phyloP scores from a whole-genome alignment of 2,797 vertebrate species.

The Astyanax mexicanus region DNA sequence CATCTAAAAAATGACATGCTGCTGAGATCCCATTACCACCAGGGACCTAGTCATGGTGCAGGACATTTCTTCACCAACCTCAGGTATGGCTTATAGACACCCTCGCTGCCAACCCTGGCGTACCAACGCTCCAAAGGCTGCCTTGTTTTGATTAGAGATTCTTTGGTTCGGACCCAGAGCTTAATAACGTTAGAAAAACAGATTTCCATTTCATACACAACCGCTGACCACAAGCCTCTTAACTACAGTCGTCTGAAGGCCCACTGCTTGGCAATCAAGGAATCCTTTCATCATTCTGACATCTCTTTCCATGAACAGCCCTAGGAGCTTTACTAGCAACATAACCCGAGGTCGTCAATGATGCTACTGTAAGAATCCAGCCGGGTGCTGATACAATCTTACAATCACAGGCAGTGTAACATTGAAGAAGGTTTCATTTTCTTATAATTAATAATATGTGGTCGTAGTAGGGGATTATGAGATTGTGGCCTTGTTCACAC shows the following conservation, averaged over 20 bases:
- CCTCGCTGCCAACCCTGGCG: background rate
- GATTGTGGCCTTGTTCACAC: too few species aligned
- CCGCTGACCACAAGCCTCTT: slow-evolving; percentile 45
- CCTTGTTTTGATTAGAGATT: slow-evolving; percentile 35
- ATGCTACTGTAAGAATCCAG: background rate
- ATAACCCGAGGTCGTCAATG: slow-evolving; percentile 1
- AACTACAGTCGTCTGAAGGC: slow-evolving; percentile 27
- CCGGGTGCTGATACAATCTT: background rate
- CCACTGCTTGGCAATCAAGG: slow-evolving; percentile 32
- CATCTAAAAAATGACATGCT: slow-evolving; percentile 30
- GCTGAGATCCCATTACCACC: slow-evolving; percentile 40
- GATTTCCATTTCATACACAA: slow-evolving; percentile 47
- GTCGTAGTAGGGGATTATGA: too few species aligned
- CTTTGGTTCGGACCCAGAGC: slow-evolving; percentile 21
- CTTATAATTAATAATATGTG: too few species aligned
- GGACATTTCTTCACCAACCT: slow-evolving; percentile 2
- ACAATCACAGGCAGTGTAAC: too few species aligned
- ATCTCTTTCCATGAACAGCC: slow-evolving; percentile 31
- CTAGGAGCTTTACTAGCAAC: slow-evolving; percentile 28
- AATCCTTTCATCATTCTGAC: slow-evolving; percentile 38
- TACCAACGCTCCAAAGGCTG: background rate
- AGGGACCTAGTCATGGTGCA: slow-evolving; percentile 1
- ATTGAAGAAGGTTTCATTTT: too few species aligned
- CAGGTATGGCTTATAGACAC: slow-evolving; percentile 28
- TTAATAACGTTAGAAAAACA: slow-evolving; percentile 47